Base-by-base conservation (phyloP, 2,113 vertebrate species). In the Rhegmatorhina hoffmannsi region DNA sequence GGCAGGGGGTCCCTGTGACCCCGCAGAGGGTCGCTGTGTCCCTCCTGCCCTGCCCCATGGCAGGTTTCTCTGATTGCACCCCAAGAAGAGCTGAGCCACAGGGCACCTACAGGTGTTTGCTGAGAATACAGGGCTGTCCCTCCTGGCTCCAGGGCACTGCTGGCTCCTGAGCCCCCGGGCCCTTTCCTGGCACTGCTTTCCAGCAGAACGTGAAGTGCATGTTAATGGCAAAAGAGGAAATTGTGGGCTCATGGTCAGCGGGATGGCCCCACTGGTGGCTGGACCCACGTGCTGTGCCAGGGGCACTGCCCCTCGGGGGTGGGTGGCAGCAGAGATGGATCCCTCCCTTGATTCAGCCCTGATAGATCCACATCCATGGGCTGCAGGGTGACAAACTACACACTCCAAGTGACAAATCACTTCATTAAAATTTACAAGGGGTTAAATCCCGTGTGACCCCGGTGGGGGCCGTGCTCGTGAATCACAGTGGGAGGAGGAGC, bases 381-480 rank as follows among this genome's bases (percentile, higher is more conserved):
- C 96, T 90, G 87, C 89, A 49, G 90, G 94, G 96, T 97, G 97
- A 97, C 97, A 97, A 93, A 98, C 94, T 87, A 26, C 77, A 81
- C 77, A 96, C 92, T 97, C 96, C 95, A 95, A 87, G 97, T 98
- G 97, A 98, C 97, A 97, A 96, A 98, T 97, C 94, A 83, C 97
- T 97, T 95, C 97, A 96, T 97, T 98, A 97, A 97, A 95, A 94
- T 92, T 95, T 95, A 96, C 97, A 95, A 96, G 97, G n/a, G 23
- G 84, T 97, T 98, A 96, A 98, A 97, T 91, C 87, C 94, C 84
- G 87, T 88, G 94, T 96, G 98, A 96, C 97, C 97, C 94, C 93
- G 95, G 74, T 19, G 56, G 87, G 96, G 94, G 96, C 94, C 91
- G 92, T 96, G 91, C 89, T 86, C 95, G 94, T 95, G 97, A 97